Conservation (phyloP, 2,113 vertebrate genomes). For the Tragelaphus strepsiceros region DNA sequence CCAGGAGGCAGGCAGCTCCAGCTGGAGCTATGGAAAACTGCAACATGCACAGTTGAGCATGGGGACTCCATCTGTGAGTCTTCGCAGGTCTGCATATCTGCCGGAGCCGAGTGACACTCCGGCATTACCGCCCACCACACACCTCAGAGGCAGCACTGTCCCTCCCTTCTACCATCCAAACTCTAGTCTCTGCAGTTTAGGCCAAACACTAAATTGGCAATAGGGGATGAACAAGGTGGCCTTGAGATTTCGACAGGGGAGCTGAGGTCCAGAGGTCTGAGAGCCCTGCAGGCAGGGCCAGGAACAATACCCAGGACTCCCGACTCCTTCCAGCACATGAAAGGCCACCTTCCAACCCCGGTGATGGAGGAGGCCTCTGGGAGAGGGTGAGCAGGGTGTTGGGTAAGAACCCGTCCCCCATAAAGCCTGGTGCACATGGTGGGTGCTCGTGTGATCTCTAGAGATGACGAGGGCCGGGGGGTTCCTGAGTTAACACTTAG, state of each 20-base stretch:
- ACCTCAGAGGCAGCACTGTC: background rate
- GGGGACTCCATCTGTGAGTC: too few relatives aligned
- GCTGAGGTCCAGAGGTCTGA: background rate
- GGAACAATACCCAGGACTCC: background rate
- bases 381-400: background rate
- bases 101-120: fast-evolving
- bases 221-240: background rate
- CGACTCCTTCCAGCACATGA: fast-evolving
- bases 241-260: background rate
- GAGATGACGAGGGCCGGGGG: background rate
- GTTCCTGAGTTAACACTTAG: background rate
- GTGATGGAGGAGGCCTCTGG: fast-evolving
- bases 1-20: background rate
- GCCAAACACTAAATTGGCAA: background rate
- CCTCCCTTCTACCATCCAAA: background rate
- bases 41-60: fast-evolving
- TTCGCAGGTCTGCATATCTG: fast-evolving
- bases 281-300: background rate
- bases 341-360: background rate
- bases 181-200: background rate
- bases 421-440: fast-evolving
- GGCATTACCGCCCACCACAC: background rate
- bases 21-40: fast-evolving
- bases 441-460: background rate
- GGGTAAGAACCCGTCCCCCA: background rate